Conservation (phyloP, 2,888 invertebrate species). For the Lampropteryx suffumata region DNA sequence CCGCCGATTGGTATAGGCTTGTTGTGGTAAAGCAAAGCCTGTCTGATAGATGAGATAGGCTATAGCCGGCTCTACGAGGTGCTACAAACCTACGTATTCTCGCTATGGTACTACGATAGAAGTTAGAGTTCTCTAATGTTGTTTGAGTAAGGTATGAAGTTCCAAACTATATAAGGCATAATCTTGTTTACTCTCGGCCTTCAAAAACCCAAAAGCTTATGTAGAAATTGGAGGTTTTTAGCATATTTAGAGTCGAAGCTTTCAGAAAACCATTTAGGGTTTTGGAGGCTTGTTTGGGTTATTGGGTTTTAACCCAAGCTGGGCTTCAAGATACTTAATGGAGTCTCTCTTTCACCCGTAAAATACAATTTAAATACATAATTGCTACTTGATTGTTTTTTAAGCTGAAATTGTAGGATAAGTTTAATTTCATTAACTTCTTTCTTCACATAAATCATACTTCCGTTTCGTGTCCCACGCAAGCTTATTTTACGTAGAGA, state of each 20-base stretch:
- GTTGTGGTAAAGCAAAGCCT: constrained; percentile 32
- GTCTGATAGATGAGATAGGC: constrained; percentile 27
- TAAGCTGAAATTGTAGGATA: not conserved
- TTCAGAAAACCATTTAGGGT: not conserved
- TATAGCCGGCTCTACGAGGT: constrained; percentile 11
- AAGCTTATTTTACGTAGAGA: constrained; percentile 1
- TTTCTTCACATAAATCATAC: constrained; percentile 4
- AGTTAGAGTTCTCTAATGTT: not conserved
- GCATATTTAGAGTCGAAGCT: not conserved
- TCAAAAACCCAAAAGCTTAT: not conserved
- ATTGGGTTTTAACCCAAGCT: not conserved
- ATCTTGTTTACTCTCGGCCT: not conserved
- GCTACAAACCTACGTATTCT: constrained; percentile 5
- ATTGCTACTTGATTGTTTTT: too few relatives aligned
- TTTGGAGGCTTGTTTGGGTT: not conserved
- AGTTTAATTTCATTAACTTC: not conserved
- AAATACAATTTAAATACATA: too few relatives aligned
- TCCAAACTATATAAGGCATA: too few relatives aligned
- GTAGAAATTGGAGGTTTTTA: not conserved
- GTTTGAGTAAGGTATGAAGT: too few relatives aligned
- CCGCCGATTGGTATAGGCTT: constrained; percentile 29
- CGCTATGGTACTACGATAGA: constrained; percentile 1
- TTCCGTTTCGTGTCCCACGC: constrained; percentile 4
- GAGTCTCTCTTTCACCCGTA: too few relatives aligned
- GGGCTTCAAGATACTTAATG: not conserved